Base-by-base conservation (phyloP, 1,140 invertebrate genomes). In the Sycophaga agraensis region DNA sequence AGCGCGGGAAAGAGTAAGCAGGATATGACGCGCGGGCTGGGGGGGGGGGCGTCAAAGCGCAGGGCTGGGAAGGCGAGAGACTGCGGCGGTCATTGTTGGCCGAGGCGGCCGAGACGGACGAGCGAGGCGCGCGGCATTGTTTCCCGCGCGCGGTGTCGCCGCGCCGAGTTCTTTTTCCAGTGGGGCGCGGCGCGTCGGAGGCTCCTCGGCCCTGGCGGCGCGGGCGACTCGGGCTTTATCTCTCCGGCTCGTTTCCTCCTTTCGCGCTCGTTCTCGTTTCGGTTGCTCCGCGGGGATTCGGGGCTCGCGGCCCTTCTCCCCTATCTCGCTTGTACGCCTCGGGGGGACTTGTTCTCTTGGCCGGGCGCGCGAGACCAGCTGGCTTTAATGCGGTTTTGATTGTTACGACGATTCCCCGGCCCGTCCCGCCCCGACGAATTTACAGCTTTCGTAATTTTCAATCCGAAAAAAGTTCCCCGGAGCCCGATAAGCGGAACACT, bases 81-180 rank as follows among this genome's bases (percentile, higher is more conserved):
- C 6, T 42, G 59, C 66, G 66, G 66, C 58, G 42, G 50, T 57
- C 60, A 70, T 70, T 68, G 68, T 71, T 68, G 62, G 46, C 51
- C 49, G 31, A 42, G 45, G 64, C 63, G 55, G 17, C 49, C 43
- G 16, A 48, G 39, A 49, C 51, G n/a, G n/a, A n/a, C n/a, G n/a
- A n/a, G n/a, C 51, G 56, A 39, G 21, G 46, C 12, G 28, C 19
- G n/a, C n/a, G 1, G 16, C 50, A 55, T 67, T 63, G 63, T 65
- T 59, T 66, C 43, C 56, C 14, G 34, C 48, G n/a, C 45, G 24
- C 8, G 16, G 9, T 26, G 2, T 8, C 45, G 22, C 45, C 45
- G 16, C 46, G 45, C 51, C 49, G 19, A 14, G 48, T 17, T n/a
- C n/a, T n/a, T n/a, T n/a, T n/a, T n/a, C n/a, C n/a, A 45, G 12